Conservation (phyloP, 2,888 invertebrate genomes). For the Stegana nigrithorax region DNA sequence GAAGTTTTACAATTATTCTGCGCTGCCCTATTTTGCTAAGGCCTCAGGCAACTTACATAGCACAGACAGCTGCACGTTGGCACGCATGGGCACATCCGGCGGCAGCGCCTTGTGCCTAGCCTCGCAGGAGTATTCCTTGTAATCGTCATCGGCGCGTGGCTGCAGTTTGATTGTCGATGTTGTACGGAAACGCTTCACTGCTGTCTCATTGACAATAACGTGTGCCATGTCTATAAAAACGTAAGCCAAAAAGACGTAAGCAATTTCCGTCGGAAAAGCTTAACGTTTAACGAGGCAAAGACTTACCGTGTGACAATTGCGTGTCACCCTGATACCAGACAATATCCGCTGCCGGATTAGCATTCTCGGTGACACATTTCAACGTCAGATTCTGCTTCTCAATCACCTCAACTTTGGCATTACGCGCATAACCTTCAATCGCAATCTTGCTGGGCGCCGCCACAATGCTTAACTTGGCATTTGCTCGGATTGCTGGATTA, state of each 20-base stretch:
- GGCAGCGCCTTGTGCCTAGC: constrained; percentile 64
- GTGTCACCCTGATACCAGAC: constrained; percentile 62
- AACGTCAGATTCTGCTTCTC: constrained; percentile 63
- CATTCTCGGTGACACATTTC: constrained; percentile 63
- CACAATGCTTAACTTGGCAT: constrained; percentile 82
- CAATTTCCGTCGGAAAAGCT: no score
- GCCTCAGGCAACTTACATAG: constrained; percentile 54
- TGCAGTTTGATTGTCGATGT: constrained; percentile 54
- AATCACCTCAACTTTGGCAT: constrained; percentile 64
- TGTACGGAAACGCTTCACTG: constrained; percentile 59
- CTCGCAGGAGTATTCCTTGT: constrained; percentile 64
- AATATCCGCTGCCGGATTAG: constrained; percentile 65
- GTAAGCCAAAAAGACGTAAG: neutral
- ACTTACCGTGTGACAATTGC: constrained; percentile 48
- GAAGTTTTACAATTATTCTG: neutral
- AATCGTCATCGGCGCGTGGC: constrained; percentile 64
- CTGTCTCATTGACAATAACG: constrained; percentile 56
- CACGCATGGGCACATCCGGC: constrained; percentile 66
- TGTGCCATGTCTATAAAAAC: constrained; percentile 43
- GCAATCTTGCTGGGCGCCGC: constrained; percentile 64
- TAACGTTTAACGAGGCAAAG: neutral
- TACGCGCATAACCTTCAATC: constrained; percentile 63
- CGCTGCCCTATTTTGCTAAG: neutral
- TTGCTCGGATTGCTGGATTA: constrained; percentile 86
- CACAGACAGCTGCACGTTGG: constrained; percentile 63